A percentile compares a stretch with the other conserved stretches of the same genome.
phyloP scores from a whole-genome alignment of 1,140 invertebrate species.

The Micrasema longulum region DNA sequence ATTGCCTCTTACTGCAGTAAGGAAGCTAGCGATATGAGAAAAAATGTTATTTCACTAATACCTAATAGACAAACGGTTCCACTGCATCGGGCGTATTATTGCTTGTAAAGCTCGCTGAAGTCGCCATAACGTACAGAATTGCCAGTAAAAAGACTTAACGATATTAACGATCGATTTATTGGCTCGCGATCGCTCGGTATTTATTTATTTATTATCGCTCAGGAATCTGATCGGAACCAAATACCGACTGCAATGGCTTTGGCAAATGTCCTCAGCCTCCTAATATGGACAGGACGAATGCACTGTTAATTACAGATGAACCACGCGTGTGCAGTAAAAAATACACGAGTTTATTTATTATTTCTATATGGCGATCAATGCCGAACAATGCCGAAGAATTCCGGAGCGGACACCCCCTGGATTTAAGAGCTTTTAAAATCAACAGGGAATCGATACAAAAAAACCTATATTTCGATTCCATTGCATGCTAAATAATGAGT shows the following conservation, averaged over 20 bases:
- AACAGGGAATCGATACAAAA: conserved; percentile 2
- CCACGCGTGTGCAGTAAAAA: conserved; percentile 6
- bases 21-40: too few relatives aligned
- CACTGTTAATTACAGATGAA: conserved; percentile 29
- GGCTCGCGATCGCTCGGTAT: conserved; percentile 8
- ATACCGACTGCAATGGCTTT: conserved; percentile 1
- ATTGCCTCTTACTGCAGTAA: too few relatives aligned
- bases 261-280: conserved; percentile 22
- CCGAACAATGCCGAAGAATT: conserved; percentile 3
- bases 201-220: too few relatives aligned
- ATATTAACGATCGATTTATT: conserved; percentile 34
- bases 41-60: too few relatives aligned
- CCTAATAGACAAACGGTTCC: too few relatives aligned
- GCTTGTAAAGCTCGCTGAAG: too few relatives aligned
- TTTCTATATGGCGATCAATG: background rate
- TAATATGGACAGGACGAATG: conserved; percentile 25
- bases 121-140: background rate
- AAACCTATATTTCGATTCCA: too few relatives aligned
- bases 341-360: too few relatives aligned
- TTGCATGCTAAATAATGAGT: too few relatives aligned
- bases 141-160: conserved; percentile 9
- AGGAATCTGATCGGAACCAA: conserved; percentile 5
- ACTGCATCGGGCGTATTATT: too few relatives aligned
- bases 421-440: conserved; percentile 2
- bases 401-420: background rate